These are phyloP conservation scores for Dynastes hyllus DNA, from an alignment of 2,888 invertebrate species.

Conservation along the genomic window DNA sequence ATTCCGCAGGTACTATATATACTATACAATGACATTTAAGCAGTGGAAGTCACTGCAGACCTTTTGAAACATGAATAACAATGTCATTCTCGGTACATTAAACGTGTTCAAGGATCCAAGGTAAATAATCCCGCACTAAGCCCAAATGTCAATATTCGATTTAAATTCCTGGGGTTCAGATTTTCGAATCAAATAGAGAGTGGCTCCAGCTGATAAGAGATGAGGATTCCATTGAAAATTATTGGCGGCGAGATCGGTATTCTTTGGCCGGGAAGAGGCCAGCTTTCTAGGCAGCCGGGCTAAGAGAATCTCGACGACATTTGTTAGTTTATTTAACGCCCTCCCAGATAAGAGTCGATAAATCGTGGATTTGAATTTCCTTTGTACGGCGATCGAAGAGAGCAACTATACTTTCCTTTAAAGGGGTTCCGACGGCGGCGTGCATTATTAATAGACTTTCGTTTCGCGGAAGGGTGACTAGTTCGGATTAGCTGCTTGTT, in stretches of 20 bases:
- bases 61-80: conserved; percentile 67
- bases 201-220: conserved; percentile 41
- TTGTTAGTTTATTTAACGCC: conserved; percentile 47
- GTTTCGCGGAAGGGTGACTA: conserved; percentile 28
- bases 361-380: conserved; percentile 47
- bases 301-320: conserved; percentile 40
- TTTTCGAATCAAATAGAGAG: conserved; percentile 45
- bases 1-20: background rate
- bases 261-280: conserved; percentile 33
- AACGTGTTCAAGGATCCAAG: conserved; percentile 57
- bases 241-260: conserved; percentile 34
- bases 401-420: conserved; percentile 12
- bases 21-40: conserved; percentile 63
- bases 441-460: conserved; percentile 40
- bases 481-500: conserved; percentile 39
- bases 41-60: conserved; percentile 55
- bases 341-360: conserved; percentile 38
- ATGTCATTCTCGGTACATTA: conserved; percentile 67
- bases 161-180: conserved; percentile 51
- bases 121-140: conserved; percentile 49
- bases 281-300: conserved; percentile 12
- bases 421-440: conserved; percentile 2
- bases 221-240: conserved; percentile 46
- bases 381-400: conserved; percentile 16
- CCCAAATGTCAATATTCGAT: conserved; percentile 59